These are phyloP conservation scores for Conops quadrifasciatus DNA, from an alignment of 2,888 invertebrate species.

Conservation along the genomic window DNA sequence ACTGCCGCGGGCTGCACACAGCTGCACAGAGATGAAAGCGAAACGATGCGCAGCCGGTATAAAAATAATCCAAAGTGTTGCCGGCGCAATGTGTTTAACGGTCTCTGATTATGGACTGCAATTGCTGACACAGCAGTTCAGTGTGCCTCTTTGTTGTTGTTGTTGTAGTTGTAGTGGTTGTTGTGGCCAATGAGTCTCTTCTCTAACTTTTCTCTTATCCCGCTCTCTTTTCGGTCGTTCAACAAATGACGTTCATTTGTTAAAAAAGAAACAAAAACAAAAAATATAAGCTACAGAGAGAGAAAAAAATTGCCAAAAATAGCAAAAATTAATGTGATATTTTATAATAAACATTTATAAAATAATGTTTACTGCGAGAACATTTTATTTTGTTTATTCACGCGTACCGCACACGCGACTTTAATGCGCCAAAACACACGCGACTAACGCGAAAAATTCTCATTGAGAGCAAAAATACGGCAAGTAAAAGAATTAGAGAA, in stretches of 20 bases:
- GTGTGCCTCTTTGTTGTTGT: constrained; percentile 38
- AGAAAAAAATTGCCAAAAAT: background rate
- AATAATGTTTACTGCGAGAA: no score
- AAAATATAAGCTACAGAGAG: background rate
- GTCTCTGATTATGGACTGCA: no score
- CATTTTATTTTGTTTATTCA: no score
- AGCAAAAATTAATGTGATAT: no score
- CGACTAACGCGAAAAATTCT: background rate
- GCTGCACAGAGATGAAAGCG: constrained; percentile 18
- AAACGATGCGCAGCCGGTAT: background rate
- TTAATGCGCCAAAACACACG: no score
- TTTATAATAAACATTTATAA: no score
- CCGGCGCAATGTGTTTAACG: background rate
- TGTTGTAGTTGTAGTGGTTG: constrained; percentile 3
- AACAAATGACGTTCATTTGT: constrained; percentile 38
- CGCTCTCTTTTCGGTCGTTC: constrained; percentile 25
- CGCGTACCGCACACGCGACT: no score
- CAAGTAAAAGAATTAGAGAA: background rate
- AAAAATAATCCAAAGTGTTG: constrained; percentile 17
- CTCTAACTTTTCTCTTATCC: background rate
- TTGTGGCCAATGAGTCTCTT: background rate
- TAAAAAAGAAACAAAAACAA: constrained; percentile 35
- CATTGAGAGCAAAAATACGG: no score
- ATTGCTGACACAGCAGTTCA: constrained; percentile 31
- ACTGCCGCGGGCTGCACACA: constrained; percentile 47